Base-by-base conservation (phyloP, 2,797 vertebrate genomes). In the Mormyrus proboscirostris region DNA sequence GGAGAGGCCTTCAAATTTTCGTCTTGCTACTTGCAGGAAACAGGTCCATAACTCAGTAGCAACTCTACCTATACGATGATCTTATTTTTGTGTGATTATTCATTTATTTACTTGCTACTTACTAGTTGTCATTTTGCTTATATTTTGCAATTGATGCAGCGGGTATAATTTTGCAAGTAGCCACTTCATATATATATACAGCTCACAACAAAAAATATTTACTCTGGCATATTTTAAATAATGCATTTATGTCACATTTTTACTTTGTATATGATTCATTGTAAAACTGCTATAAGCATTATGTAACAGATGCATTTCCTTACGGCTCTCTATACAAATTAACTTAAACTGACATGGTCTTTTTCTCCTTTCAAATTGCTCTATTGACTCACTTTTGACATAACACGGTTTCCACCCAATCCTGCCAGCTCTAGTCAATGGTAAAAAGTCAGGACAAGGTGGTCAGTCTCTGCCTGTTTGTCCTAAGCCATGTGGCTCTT, bases 281-380 rank as follows among this genome's bases (percentile, higher is more conserved):
- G 33, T 16, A 38, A 73, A 33, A 69, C 65, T 62, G n/a, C n/a
- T 9, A 62, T 62, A 69, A 10, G 25, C 25, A 33, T 69, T 33
- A 33, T 33, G 29, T 69, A 29, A 69, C 25, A 69, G 25, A 79
- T 6, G 73, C 44, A n/a, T 41, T 89, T 33, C 86, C 65, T 59
- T 57, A 89, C 65, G 62, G 82, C 90, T 91, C 91, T 91, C 89
- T 44, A 89, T 33, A 83, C 57, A 88, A 90, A 92, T 92, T 92
- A 91, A 90, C 62, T 51, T 41, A 85, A 53, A 88, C 83, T 87
- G 90, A 90, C 86, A 88, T 86, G 53, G 62, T 73, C 87, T 88
- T 88, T 82, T 84, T 89, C 79, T 50, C 84, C 85, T 88, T n/a
- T 53, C 53, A 47, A 89, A 91, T 10, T 8, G 38, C 44, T 65